Percentiles rank a stretch among this genome's conserved stretches.
phyloP scores from a whole-genome alignment of 1,140 invertebrate genomes.

The Ephestia elutella region DNA sequence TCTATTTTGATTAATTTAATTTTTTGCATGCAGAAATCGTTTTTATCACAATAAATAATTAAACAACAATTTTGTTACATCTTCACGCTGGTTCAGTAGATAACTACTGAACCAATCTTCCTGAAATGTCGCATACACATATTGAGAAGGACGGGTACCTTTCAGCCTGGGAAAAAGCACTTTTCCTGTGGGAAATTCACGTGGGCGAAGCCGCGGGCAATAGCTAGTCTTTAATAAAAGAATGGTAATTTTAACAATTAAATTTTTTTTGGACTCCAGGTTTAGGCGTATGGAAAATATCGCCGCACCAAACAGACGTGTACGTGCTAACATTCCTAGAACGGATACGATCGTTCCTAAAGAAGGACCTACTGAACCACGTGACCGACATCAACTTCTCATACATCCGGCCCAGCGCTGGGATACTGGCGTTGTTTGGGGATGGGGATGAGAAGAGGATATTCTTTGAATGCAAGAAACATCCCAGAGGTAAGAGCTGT shows the following conservation, averaged over 20 bases:
- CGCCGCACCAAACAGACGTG: slow-evolving; percentile 61
- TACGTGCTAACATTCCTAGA: slow-evolving; percentile 68
- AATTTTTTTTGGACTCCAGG: slow-evolving; percentile 34
- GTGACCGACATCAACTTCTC: slow-evolving; percentile 71
- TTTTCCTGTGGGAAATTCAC: too few relatives aligned
- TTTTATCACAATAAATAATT: too few relatives aligned
- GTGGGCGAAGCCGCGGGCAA: too few relatives aligned
- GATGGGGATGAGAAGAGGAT: slow-evolving; percentile 31
- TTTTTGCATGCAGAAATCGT: too few relatives aligned
- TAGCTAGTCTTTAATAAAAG: too few relatives aligned
- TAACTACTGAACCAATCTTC: too few relatives aligned
- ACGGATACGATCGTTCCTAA: slow-evolving; percentile 47
- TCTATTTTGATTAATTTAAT: too few relatives aligned
- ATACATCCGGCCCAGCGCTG: slow-evolving; percentile 44
- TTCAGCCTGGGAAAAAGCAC: too few relatives aligned
- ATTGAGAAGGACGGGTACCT: too few relatives aligned
- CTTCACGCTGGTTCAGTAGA: too few relatives aligned
- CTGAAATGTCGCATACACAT: too few relatives aligned
- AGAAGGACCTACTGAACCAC: slow-evolving; percentile 43
- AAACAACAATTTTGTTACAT: too few relatives aligned
- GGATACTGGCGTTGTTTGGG: slow-evolving; percentile 31
- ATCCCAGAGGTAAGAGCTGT: slow-evolving; percentile 33
- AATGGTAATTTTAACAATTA: neutral
- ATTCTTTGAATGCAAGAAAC: slow-evolving; percentile 53
- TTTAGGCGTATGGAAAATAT: slow-evolving; percentile 72